Base-by-base conservation (phyloP, 2,888 invertebrate species). In the Orgyia antiqua region DNA sequence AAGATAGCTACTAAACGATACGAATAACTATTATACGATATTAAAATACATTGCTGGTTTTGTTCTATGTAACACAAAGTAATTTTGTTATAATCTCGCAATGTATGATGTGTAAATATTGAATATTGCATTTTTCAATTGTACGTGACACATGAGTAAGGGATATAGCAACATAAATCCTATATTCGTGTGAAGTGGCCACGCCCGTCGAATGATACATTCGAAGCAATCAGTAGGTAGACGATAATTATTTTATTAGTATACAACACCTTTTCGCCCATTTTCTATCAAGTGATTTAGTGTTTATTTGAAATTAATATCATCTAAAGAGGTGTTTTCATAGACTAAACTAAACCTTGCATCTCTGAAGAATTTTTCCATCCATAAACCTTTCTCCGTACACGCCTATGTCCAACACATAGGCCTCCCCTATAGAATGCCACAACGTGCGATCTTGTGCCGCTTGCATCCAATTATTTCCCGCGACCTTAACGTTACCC, bases 201-300 rank as follows among this genome's bases (percentile, higher is more conserved):
- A 72, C 82, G 74, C 80, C 79, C 52, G 36, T 57, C 44, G 43
- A 62, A 62, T 67, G 66, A 68, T 70, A 66, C 64, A 68, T 56
- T 51, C 62, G 58, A 46, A 51, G 65, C 70, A 67, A 68, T 75
- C 71, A 59, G 66, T 66, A 32, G 39, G 68, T 66, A 33, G 36
- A 43, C 4, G 65, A 66, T 79, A 73, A 82, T 80, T 74, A 79
- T 78, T 79, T 75, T 75, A 80, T 77, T 82, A 76, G 73, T 71
- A 71, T 65, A 69, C 59, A 63, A 65, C 72, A 71, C 70, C 68
- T 76, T 71, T 75, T 73, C 63, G 63, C 61, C 67, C 64, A 65
- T 70, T 33, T 73, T 66, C 55, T 58, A 53, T 45, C 29, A 38
- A 35, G 43, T 72, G 69, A 78, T 77, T 74, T 70, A 78, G 51